Evolutionary conservation across 2,797 vertebrate species (phyloP), one percentile per base, ranked within the genome.

Genomic region (Pipistrellus pygmaeus): DNA sequence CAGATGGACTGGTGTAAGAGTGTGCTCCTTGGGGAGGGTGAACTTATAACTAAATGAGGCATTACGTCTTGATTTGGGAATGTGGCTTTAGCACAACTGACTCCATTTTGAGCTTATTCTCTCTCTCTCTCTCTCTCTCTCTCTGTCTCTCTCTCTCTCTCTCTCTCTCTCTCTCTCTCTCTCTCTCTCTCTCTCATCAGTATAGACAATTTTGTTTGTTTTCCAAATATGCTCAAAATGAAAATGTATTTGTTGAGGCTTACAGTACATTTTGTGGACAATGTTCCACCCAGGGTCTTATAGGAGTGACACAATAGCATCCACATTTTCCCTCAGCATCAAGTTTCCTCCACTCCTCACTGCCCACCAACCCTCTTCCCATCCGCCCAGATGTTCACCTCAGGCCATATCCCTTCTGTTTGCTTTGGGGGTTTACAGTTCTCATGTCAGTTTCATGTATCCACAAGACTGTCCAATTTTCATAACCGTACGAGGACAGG

Each of bases 1-100:
- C 76, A 38, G 32, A 35, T 15, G 32, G 51, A 3, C 51, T 25
- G 8, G 76, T 27, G 53, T n/a, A 21, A 32, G 73, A 35, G 30
- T 51, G 9, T 0, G 0, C 30, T 55, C 12, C 8, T 35, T 13
- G 51, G 21, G 14, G 18, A 5, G 32, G 32, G 15, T 17, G 32
- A 57, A 14, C 55, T n/a, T 38, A 27, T 23, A 21, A 55, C 9
- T 55, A 17, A 55, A 2, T 4, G 69, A 76, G 46, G 21, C 35
- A 38, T 10, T 13, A 27, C 25, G 51, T 78, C 41, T 46, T 15
- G 8, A 6, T 73, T 30, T 73, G 71, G 41, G 41, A 27, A 27
- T 27, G 25, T 27, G 14, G 8, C 25, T 41, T 10, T 46, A 46
- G 71, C 14, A 73, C 41, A 30, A 17, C 41, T 10, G 41, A 30